These are phyloP conservation scores for Gallirallus australis DNA, from an alignment of 2,797 vertebrate species.

Conservation along the genomic window DNA sequence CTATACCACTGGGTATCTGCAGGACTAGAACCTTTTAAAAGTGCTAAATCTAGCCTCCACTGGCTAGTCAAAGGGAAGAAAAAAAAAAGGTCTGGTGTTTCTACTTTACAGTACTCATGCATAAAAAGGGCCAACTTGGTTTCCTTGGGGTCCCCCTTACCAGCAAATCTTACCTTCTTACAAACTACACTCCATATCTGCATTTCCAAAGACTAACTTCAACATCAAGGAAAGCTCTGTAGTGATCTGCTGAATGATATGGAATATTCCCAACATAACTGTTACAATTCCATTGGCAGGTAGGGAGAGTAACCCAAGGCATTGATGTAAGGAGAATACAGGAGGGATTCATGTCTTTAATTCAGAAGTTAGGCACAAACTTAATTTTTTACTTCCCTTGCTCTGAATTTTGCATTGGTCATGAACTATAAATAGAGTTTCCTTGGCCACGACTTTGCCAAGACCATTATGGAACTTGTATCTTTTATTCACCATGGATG, in stretches of 20 bases:
- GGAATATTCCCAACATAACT: neutral
- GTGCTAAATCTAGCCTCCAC: no score
- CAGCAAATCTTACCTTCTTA: neutral
- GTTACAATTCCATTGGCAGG: neutral
- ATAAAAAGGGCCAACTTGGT: no score
- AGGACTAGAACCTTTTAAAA: no score
- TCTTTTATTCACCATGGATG: neutral
- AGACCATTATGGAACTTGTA: neutral
- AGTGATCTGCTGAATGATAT: neutral
- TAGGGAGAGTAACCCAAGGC: neutral
- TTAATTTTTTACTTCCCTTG: neutral
- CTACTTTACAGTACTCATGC: no score
- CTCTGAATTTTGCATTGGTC: neutral
- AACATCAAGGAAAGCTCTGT: neutral
- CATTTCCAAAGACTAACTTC: neutral
- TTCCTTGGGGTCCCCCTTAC: neutral
- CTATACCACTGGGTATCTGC: no score
- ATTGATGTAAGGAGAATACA: neutral
- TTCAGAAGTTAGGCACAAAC: neutral
- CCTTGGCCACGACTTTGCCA: rapidly evolving
- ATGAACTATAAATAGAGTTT: neutral
- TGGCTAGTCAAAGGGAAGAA: no score
- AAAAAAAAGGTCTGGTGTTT: no score
- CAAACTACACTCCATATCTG: neutral
- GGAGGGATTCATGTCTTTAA: neutral